These are phyloP conservation scores for Cistogaster globosa DNA, from an alignment of 2,888 invertebrate species.

Conservation along the genomic window DNA sequence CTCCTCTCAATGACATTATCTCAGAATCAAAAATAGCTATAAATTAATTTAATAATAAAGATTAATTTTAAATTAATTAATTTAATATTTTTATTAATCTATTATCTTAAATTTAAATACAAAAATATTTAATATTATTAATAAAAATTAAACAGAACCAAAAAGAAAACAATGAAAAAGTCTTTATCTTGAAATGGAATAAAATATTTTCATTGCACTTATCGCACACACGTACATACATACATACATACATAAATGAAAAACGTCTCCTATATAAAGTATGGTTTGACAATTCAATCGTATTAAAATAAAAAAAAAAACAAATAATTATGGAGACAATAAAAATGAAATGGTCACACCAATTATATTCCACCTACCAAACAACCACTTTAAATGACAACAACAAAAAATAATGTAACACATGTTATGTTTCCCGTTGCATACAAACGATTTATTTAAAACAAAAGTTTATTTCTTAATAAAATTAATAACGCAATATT, in stretches of 20 bases:
- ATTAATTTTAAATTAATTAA: too few relatives aligned
- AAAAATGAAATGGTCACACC: slow-evolving; percentile 25
- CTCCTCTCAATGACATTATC: too few relatives aligned
- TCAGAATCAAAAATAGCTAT: too few relatives aligned
- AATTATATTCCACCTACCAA: background rate
- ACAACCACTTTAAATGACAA: slow-evolving; percentile 12
- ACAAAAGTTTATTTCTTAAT: slow-evolving; percentile 39
- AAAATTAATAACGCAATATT: background rate
- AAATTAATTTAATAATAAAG: too few relatives aligned
- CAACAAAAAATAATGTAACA: slow-evolving; percentile 32
- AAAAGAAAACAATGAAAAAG: slow-evolving; percentile 38
- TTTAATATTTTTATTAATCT: too few relatives aligned
- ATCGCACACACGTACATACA: background rate
- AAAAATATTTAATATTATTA: background rate
- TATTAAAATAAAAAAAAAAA: slow-evolving; percentile 30
- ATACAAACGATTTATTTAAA: slow-evolving; percentile 57
- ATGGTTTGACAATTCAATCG: slow-evolving; percentile 51
- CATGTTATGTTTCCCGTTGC: slow-evolving; percentile 58
- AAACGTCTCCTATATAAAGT: slow-evolving; percentile 41
- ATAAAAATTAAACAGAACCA: slow-evolving; percentile 5
- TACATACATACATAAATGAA: background rate
- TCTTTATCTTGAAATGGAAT: slow-evolving; percentile 46
- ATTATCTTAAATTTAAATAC: slow-evolving; percentile 26
- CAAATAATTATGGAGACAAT: slow-evolving; percentile 30
- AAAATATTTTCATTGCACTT: slow-evolving; percentile 39